Percentiles rank a stretch among this genome's conserved stretches.
Evolutionary conservation across 2,113 vertebrate species (phyloP).

Genomic region (Microcebus ravelobensis): DNA sequence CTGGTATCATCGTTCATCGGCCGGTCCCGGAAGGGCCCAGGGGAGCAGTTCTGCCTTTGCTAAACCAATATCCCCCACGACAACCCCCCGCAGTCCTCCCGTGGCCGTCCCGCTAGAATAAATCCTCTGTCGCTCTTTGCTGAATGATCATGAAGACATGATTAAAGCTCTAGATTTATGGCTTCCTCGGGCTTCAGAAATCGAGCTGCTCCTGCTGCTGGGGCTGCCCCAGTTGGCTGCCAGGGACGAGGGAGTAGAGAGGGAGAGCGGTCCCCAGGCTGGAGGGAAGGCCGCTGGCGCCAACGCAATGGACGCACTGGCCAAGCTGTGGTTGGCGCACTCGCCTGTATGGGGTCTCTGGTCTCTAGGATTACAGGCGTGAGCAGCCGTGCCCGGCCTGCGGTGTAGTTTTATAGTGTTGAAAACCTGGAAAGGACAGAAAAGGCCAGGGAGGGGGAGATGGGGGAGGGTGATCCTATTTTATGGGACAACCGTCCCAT

Average conservation of each 20-base stretch:
- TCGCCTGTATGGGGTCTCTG: rapidly evolving
- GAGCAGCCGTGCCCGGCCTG: no score
- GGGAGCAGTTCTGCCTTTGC: constrained; percentile 85
- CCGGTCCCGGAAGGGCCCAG: constrained; percentile 74
- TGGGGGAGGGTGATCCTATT: no score
- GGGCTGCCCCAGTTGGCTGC: constrained; percentile 72
- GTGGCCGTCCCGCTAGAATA: constrained; percentile 93
- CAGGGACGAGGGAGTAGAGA: constrained; percentile 30
- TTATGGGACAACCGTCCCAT: no score
- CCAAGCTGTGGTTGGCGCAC: not conserved
- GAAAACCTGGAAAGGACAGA: no score
- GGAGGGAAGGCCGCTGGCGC: not conserved
- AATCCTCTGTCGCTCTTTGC: constrained; percentile 92
- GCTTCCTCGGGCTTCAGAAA: constrained; percentile 84
- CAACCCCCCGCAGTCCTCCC: constrained; percentile 87
- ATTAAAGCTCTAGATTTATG: constrained; percentile 93
- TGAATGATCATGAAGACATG: constrained; percentile 90
- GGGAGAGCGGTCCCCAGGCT: not conserved
- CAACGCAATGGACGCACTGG: not conserved
- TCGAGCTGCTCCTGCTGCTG: constrained; percentile 76
- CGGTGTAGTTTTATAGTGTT: no score
- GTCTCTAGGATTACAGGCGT: no score
- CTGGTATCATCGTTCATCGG: constrained; percentile 83
- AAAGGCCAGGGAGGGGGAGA: no score
- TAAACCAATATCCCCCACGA: constrained; percentile 84